A percentile compares a stretch with the other conserved stretches of the same genome.
Evolutionary conservation across 2,113 vertebrate genomes (phyloP).

Genomic region (Psilopsiagon aurifrons): DNA sequence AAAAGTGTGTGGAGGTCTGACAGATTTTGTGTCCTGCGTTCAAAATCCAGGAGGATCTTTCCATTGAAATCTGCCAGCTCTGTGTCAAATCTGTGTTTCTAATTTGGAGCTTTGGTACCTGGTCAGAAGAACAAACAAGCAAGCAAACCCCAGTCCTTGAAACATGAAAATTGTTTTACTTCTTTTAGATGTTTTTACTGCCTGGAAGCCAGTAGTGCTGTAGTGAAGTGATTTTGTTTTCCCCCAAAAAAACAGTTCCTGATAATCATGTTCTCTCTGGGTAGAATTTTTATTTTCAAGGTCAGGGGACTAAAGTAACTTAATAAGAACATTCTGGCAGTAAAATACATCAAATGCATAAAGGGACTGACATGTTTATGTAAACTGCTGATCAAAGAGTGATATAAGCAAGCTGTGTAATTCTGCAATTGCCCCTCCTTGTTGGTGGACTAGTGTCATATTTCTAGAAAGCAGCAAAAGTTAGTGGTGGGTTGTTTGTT

Average conservation of each 20-base stretch:
- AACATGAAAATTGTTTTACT: neutral
- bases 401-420: neutral
- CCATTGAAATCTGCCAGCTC: neutral
- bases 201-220: neutral
- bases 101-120: neutral
- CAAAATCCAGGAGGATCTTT: neutral
- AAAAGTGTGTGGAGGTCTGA: neutral
- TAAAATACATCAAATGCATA: neutral
- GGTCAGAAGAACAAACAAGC: neutral
- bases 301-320: neutral
- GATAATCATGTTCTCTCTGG: neutral
- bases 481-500: neutral
- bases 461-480: neutral
- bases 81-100: neutral
- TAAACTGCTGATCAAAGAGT: neutral
- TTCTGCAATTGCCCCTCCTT: neutral
- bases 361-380: neutral
- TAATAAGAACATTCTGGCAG: neutral
- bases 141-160: neutral
- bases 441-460: neutral
- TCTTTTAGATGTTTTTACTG: neutral
- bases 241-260: neutral
- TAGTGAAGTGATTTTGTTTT: neutral
- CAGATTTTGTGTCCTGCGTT: neutral
- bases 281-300: neutral